Evolutionary conservation across 2,113 vertebrate species (phyloP).

Genomic region (Aythya baeri): DNA sequence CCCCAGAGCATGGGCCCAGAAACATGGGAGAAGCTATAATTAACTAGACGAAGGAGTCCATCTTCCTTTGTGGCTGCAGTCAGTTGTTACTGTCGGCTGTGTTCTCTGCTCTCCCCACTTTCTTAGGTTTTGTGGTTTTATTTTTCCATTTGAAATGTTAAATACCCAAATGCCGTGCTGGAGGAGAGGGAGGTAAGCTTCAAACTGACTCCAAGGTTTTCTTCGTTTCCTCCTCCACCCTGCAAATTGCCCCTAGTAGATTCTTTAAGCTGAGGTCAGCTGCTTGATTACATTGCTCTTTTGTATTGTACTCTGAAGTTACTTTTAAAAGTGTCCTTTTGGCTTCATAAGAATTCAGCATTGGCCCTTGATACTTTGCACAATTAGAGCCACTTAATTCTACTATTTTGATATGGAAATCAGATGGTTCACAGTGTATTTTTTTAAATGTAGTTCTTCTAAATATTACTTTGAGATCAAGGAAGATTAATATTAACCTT

Average conservation of each 20-base stretch:
- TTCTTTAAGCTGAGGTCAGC: neutral
- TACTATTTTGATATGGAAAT: constrained; percentile 49
- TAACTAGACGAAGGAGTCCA: constrained; percentile 51
- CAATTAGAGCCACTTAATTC: constrained; percentile 68
- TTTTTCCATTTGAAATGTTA: constrained; percentile 25
- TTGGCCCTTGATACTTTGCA: constrained; percentile 37
- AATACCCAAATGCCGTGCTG: neutral
- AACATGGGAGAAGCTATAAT: constrained; percentile 17
- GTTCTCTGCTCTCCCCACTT: neutral
- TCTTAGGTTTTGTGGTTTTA: constrained; percentile 5
- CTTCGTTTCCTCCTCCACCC: neutral
- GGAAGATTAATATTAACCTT: constrained; percentile 6
- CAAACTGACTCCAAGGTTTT: neutral
- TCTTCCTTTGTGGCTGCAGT: constrained; percentile 25
- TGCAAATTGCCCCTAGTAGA: neutral
- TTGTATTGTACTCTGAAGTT: constrained; percentile 33
- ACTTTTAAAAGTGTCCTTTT: constrained; percentile 52
- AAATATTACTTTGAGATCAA: constrained; percentile 48
- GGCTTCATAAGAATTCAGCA: constrained; percentile 41
- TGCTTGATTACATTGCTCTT: constrained; percentile 53
- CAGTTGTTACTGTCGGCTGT: constrained; percentile 50
- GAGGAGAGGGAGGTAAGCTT: neutral
- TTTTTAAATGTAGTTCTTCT: neutral
- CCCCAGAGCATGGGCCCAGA: neutral
- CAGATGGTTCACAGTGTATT: constrained; percentile 18